Percentiles rank a stretch among this genome's conserved stretches.
phyloP scores from a whole-genome alignment of 1,140 invertebrate genomes.

The Rhynchophorus ferrugineus region DNA sequence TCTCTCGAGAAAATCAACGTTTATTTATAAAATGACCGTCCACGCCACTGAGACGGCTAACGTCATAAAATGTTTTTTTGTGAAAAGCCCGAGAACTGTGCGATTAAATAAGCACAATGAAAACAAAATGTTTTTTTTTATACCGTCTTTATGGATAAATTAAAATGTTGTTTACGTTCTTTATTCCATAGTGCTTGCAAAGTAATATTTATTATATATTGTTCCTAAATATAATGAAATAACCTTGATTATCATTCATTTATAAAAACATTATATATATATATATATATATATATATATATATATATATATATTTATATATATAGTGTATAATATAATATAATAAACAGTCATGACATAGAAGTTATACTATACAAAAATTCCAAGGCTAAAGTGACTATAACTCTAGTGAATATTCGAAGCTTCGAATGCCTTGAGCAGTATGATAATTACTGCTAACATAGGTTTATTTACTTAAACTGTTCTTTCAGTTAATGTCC shows the following conservation, averaged over 20 bases:
- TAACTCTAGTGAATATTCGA: not conserved
- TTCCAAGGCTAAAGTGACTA: constrained; percentile 21
- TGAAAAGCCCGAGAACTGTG: not conserved
- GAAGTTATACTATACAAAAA: constrained; percentile 28
- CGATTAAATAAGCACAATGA: not conserved
- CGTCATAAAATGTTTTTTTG: not conserved
- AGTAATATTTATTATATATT: too few species aligned
- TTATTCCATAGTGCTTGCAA: too few species aligned
- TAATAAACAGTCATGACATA: too few species aligned
- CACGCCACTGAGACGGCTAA: not conserved
- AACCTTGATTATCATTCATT: too few species aligned
- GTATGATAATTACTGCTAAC: not conserved
- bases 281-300: too few species aligned
- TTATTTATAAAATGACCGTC: too few species aligned
- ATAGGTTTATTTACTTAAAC: not conserved
- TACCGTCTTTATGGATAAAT: not conserved
- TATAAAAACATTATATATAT: too few species aligned
- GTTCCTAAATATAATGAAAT: too few species aligned
- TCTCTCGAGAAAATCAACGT: too few species aligned
- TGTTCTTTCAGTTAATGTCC: not conserved
- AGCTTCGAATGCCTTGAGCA: not conserved
- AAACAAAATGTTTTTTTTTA: not conserved
- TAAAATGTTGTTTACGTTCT: not conserved
- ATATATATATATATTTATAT: too few species aligned
- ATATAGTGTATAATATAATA: too few species aligned